These are phyloP conservation scores for Staurois parvus DNA, from an alignment of 2,797 vertebrate species.

Conservation along the genomic window DNA sequence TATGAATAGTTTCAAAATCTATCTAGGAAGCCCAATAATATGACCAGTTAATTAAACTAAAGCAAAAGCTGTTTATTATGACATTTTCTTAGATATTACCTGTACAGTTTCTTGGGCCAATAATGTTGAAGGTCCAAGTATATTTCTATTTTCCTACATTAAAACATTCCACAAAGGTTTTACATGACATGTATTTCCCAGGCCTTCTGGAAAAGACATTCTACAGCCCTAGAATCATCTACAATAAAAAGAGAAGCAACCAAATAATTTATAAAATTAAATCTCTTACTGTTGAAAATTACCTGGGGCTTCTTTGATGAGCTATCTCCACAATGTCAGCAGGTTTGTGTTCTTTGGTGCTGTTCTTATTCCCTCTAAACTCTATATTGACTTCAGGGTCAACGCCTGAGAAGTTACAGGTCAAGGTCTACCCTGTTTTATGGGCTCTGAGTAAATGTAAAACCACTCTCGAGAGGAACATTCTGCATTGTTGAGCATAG, in stretches of 20 bases:
- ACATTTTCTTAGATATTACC: not conserved
- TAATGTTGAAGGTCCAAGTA: no score
- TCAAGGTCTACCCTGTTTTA: slow-evolving; percentile 64
- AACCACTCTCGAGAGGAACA: slow-evolving; percentile 58
- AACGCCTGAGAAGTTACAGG: slow-evolving; percentile 70
- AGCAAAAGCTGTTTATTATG: not conserved
- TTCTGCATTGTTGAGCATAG: slow-evolving; percentile 49
- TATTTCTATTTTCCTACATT: no score
- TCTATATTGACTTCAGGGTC: slow-evolving; percentile 66
- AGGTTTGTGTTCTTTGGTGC: not conserved
- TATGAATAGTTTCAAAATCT: no score
- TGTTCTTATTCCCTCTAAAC: slow-evolving; percentile 35
- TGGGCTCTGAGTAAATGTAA: slow-evolving; percentile 69
- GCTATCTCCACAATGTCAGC: slow-evolving; percentile 8
- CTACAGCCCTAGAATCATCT: not conserved
- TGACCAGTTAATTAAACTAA: not conserved
- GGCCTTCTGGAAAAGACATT: not conserved
- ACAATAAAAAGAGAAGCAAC: not conserved
- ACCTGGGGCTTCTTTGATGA: slow-evolving; percentile 17
- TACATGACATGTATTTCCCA: not conserved
- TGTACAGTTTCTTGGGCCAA: no score
- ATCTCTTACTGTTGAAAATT: slow-evolving; percentile 31
- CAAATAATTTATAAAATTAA: not conserved
- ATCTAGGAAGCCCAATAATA: not conserved
- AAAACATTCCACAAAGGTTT: not conserved